Evolutionary conservation across 2,797 vertebrate genomes (phyloP), one percentile per base, ranked within the genome.

Genomic region (Galagoides demidoff): DNA sequence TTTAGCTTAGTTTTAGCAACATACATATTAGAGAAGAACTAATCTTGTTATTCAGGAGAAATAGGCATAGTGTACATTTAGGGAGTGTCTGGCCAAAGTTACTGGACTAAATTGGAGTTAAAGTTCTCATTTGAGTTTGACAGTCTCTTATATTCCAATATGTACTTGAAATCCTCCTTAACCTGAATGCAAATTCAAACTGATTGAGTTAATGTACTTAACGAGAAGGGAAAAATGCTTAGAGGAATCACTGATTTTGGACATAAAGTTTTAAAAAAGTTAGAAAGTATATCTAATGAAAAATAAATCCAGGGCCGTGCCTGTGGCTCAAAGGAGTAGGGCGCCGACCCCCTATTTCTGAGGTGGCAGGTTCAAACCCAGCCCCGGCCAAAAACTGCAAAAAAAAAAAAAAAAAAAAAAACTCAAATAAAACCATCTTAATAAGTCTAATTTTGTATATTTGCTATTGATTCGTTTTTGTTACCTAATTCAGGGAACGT

Each of bases 91-190:
- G 45, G 43, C 71, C 63, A 90, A 52, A 73, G n/a, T 93, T 92
- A 39, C n/a, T 64, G 45, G n/a, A 45, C 85, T 93, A 92, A 78
- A 59, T 19, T 70, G 31, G 22, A 45, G 20, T 85, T 71, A 82
- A 85, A 79, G 14, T 95, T 93, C 13, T 86, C 29, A n/a, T 86
- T 76, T 85, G 39, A 90, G 3, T 94, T 93, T 73, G 45, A 84
- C 0, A 71, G 29, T 2, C 19, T 83, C 83, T 84, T 74, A 1
- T 22, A 83, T 9, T 89, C 3, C 19, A 70, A 23, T 61, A 52
- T 63, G 20, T 31, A 71, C 10, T 57, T 57, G 16, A 81, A 76
- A 68, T 96, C 34, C 25, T 71, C 49, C 22, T 84, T 94, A 13
- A 31, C 34, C 45, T 64, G 23, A 94, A 63, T 86, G 77, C 5